phyloP scores from a whole-genome alignment of 2,797 vertebrate genomes.

The Staurois parvus region DNA sequence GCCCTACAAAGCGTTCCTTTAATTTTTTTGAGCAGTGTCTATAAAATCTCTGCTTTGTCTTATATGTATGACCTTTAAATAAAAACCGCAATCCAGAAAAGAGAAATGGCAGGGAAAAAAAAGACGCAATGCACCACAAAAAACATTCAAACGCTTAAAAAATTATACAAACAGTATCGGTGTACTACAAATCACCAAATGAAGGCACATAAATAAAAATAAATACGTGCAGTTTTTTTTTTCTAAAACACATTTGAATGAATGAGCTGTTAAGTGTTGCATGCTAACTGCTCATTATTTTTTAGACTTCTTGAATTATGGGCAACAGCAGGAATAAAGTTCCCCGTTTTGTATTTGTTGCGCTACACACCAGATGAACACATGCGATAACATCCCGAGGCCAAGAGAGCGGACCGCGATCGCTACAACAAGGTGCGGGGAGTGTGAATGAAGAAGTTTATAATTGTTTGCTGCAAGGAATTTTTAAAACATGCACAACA shows the following conservation, averaged over 20 bases:
- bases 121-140: not conserved
- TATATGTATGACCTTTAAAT: not conserved
- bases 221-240: not conserved
- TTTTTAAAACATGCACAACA: constrained; percentile 6
- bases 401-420: not conserved
- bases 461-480: constrained; percentile 31
- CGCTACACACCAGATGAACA: not conserved
- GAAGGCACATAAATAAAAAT: not conserved
- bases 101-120: not conserved
- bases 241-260: not conserved
- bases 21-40: no score
- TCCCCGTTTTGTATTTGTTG: constrained; percentile 13
- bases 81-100: not conserved
- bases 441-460: constrained; percentile 4
- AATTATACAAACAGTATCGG: not conserved
- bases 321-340: constrained; percentile 11
- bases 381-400: constrained; percentile 24
- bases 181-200: not conserved
- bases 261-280: not conserved
- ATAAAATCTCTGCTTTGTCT: not conserved
- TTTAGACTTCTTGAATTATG: not conserved
- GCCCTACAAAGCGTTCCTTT: no score
- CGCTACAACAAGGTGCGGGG: constrained; percentile 16
- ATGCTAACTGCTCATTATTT: not conserved
- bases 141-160: not conserved